Evolutionary conservation across 2,888 invertebrate species (phyloP).

Genomic region (Parascotia fuliginaria): DNA sequence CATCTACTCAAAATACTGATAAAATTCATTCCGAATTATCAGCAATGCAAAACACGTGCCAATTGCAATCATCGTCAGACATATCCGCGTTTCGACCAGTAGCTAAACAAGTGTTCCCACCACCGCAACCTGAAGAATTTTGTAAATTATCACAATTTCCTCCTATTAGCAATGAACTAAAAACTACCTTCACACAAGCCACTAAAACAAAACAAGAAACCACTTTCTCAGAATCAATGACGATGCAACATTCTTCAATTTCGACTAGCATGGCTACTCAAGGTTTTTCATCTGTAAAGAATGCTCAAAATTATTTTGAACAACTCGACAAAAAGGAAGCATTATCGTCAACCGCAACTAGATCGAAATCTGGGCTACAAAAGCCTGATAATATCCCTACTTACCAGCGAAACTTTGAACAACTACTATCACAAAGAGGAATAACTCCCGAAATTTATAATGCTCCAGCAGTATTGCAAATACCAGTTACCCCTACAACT

Average conservation of each 20-base stretch:
- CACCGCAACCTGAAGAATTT: constrained; percentile 69
- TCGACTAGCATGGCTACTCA: constrained; percentile 57
- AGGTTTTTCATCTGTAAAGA: constrained; percentile 70
- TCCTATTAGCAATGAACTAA: constrained; percentile 70
- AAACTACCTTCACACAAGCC: constrained; percentile 64
- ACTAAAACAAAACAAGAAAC: constrained; percentile 60
- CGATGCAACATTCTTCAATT: constrained; percentile 58
- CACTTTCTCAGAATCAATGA: constrained; percentile 60
- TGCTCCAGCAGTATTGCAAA: constrained; percentile 71
- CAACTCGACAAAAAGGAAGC: constrained; percentile 73
- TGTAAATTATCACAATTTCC: constrained; percentile 65
- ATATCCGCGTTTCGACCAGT: constrained; percentile 80
- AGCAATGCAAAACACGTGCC: constrained; percentile 70
- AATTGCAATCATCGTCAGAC: constrained; percentile 72
- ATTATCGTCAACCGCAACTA: constrained; percentile 62
- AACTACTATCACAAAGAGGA: constrained; percentile 85
- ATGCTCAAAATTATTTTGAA: constrained; percentile 74
- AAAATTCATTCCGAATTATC: constrained; percentile 63
- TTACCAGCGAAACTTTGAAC: constrained; percentile 88
- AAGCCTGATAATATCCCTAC: constrained; percentile 87
- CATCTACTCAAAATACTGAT: constrained; percentile 57
- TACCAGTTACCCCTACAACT: constrained; percentile 72
- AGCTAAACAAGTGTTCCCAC: constrained; percentile 74
- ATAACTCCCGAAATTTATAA: constrained; percentile 84
- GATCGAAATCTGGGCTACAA: constrained; percentile 84